Evolutionary conservation across 2,888 invertebrate genomes (phyloP), one percentile per base, ranked within the genome.

Genomic region (Galerucella nymphaeae): DNA sequence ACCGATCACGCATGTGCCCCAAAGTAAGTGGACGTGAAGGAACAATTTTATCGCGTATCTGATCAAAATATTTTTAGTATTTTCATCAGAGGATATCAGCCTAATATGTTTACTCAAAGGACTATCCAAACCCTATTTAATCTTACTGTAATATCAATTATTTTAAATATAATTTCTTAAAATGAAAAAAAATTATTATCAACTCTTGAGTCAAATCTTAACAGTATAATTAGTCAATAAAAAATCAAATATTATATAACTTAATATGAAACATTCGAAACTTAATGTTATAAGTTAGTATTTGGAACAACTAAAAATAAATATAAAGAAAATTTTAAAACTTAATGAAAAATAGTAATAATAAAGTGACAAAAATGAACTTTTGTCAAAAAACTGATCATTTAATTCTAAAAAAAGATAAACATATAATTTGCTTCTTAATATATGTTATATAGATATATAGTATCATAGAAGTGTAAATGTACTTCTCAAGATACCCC

Each of bases 231-330:
- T 59, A 59, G n/a, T 48, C n/a, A 48, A 8, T 48, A 8, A n/a
- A n/a, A 48, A n/a, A 41, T 59, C 59, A 41, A 30, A 59, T n/a
- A n/a, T n/a, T 48, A n/a, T 48, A 57, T 59, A 59, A 59, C 38
- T 59, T n/a, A 59, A 59, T 23, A 23, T 38, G 20, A 59, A 59
- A 59, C 38, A 59, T 38, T n/a, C 18, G 9, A 59, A 59, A 59
- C 59, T 59, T 59, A 59, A 59, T 59, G 18, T 41, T 11, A 18
- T 62, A 62, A 62, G 61, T 62, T 62, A 62, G 61, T 41, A 18
- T 42, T 62, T 42, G 9, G n/a, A 62, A 41, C 9, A 38, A 62
- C 16, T 62, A 42, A 62, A 30, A 58, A 58, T 62, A 62, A 62
- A 62, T 62, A 62, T 42, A 62, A 42, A 62, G 10, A 62, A 62